Evolutionary conservation across 2,888 invertebrate genomes (phyloP), one percentile per base, ranked within the genome.

Genomic region (Halictus ligatus): DNA sequence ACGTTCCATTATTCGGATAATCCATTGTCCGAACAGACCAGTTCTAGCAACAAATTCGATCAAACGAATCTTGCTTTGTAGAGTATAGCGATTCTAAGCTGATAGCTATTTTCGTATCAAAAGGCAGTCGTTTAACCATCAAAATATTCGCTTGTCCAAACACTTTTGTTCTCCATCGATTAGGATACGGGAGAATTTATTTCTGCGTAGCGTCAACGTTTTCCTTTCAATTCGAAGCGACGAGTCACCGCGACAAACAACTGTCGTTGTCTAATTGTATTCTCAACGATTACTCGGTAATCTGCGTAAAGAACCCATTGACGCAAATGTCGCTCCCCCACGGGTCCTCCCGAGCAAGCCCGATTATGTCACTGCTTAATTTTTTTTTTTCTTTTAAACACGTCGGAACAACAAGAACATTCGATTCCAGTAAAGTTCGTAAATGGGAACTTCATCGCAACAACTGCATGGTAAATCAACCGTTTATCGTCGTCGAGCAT

Each of bases 401-500:
- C 25, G 60, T 6, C 5, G 25, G 25, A 25, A 25, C n/a, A 25
- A 60, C 25, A n/a, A 6, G 60, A 13, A 29, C 64, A 35, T 35
- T 35, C 76, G 79, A 69, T 86, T 76, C 18, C 4, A 40, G 80
- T 29, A 80, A 83, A 54, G 76, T 88, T 81, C 58, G 76, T 81
- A 85, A 87, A 84, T n/a, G 75, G 43, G 58, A 78, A 75, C 80
- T 83, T 81, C 82, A 90, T 84, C 1, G 84, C 85, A 84, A 88
- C 84, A 85, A 90, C 80, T 80, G 80, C 79, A 84, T 83, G 88
- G 87, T 92, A 89, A 91, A 92, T 91, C 81, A 85, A 85, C 72
- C 67, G 85, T 92, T 92, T 92, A 92, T 91, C 91, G 88, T 89
- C 89, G 78, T 50, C 82, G 54, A 81, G 43, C 83, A 75, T 72